Base-by-base conservation (phyloP, 2,888 invertebrate genomes). In the Amphiduros pacificus region DNA sequence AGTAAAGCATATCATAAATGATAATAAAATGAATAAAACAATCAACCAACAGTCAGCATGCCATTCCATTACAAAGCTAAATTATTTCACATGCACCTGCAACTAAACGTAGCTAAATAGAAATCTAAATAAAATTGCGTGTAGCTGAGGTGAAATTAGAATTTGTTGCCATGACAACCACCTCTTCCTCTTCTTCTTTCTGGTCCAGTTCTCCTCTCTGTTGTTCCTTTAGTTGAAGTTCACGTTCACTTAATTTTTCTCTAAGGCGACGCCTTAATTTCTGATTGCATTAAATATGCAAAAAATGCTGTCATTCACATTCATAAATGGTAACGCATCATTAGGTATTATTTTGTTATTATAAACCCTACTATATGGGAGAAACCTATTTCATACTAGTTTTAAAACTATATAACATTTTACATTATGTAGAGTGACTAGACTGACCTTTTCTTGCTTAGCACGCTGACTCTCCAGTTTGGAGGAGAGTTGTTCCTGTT, bases 401-500 rank as follows among this genome's bases (percentile, higher is more conserved):
- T n/a, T n/a, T n/a, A n/a, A n/a, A n/a, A n/a, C n/a, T n/a, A n/a
- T n/a, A n/a, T n/a, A n/a, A n/a, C n/a, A n/a, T n/a, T n/a, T n/a
- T n/a, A n/a, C n/a, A n/a, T n/a, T n/a, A n/a, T n/a, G n/a, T n/a
- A n/a, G 9, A 36, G 11, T 36, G 14, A 14, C 36, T 17, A 20
- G 11, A 28, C 61, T 62, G 61, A 80, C 80, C 72, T 73, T 66
- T 64, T 80, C 80, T 63, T 79, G 78, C 56, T 73, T 72, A 5
- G 52, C 51, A 61, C 75, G 71, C 54, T 78, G 74, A 3, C 59
- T 53, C 28, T 79, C 79, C 51, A 81, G 62, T 55, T 71, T 75
- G 28, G 69, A 69, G 53, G 73, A 74, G 17, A 80, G 58, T 40
- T 73, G 68, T 28, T 79, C 77, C 69, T 77, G 77, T 55, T 77